Base-by-base conservation (phyloP, 2,888 invertebrate species). In the Syritta pipiens region DNA sequence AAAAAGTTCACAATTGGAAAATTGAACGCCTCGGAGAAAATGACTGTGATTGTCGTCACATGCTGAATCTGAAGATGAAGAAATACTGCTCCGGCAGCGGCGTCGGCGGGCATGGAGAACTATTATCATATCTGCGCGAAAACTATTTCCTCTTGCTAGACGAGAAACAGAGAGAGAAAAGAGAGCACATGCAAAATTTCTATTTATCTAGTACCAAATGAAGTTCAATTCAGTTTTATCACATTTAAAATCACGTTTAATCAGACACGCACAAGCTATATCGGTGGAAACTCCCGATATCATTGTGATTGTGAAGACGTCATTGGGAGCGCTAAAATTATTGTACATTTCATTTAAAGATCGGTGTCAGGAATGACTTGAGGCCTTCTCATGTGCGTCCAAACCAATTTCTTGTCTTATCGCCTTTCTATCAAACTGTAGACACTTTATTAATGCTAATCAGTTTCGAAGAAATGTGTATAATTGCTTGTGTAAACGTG, bases 11-110 rank as follows among this genome's bases (percentile, higher is more conserved):
- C 72, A 79, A 79, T 79, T 79, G 74, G 72, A 79, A 79, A 79
- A 79, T 79, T 79, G 72, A 79, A 72, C 79, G 79, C 79, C 79
- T 79, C 72, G 79, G n/a, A 79, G 79, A 79, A 79, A 79, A 79
- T 68, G 72, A 62, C 67, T 62, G 19, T 68, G 79, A 74, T 79
- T 79, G 79, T 68, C 79, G 79, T 79, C 79, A 79, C 57, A 65
- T 40, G 32, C 44, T 48, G 26, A 28, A 20, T 1, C 35, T 9
- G 32, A 65, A 46, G 65, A 59, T 37, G 51, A 40, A 65, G 19
- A 48, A 40, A 12, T 10, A 53, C 28, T 26, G 37, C 42, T 10
- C 30, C 42, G 7, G 17, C 44, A 42, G 44, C 44, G 30, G 20
- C 62, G 12, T 28, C 40, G 35, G 55, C 51, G 32, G 46, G 30